Evolutionary conservation across 2,888 invertebrate species (phyloP).

Genomic region (Chloroclystis v-ata): DNA sequence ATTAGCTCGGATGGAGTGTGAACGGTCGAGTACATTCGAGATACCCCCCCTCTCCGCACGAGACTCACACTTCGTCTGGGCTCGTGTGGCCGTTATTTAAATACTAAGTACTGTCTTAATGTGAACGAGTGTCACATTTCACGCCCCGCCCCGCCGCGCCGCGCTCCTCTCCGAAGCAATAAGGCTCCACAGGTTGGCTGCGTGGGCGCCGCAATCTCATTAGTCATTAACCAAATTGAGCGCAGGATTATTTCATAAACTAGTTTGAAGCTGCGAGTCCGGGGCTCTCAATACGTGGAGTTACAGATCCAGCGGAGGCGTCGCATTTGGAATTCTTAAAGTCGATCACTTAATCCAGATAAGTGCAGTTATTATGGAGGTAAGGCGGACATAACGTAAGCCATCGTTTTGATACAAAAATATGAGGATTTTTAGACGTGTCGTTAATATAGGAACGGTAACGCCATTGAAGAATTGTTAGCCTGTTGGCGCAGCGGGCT

Average conservation of each 20-base stretch:
- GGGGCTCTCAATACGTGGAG: no score
- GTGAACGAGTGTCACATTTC: conserved; percentile 8
- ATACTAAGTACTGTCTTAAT: conserved; percentile 1
- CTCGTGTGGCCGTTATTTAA: conserved; percentile 2
- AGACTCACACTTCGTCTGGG: no score
- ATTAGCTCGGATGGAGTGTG: background rate
- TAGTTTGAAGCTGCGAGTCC: no score
- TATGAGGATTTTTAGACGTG: no score
- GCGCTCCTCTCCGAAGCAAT: conserved; percentile 22
- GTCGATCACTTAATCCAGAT: no score
- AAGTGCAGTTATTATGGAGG: no score
- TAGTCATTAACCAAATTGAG: conserved; percentile 24
- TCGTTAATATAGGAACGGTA: no score
- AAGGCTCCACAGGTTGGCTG: conserved; percentile 11
- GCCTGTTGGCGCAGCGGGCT: no score
- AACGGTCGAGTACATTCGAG: background rate
- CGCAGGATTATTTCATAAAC: conserved; percentile 13
- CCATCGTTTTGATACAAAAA: no score
- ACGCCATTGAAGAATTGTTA: no score
- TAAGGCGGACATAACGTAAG: no score
- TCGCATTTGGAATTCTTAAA: background rate
- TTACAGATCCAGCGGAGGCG: background rate
- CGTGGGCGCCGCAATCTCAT: conserved; percentile 24
- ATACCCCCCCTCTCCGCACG: no score
- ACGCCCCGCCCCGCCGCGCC: conserved; percentile 10